Evolutionary conservation across 2,113 vertebrate species (phyloP).

Genomic region (Nothobranchius kuhntae): DNA sequence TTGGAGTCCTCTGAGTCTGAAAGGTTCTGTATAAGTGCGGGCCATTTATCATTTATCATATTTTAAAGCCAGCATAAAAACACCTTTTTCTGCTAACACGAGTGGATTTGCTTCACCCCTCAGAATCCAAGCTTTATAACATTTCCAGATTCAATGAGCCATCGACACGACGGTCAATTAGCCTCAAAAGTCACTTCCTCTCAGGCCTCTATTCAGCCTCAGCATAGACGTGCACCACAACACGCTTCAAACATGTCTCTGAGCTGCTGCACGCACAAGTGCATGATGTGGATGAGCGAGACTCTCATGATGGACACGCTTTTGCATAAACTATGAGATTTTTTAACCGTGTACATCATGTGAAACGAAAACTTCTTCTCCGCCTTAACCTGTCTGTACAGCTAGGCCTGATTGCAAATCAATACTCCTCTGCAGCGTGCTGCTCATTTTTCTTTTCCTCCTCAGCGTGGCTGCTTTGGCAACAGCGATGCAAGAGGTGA

Average conservation of each 20-base stretch:
- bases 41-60: too few species aligned
- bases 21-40: too few species aligned
- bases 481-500: slow-evolving; percentile 49
- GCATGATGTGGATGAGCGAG: background rate
- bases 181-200: slow-evolving; percentile 9
- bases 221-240: slow-evolving; percentile 20
- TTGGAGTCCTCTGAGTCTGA: too few species aligned
- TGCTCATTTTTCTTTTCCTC: slow-evolving; percentile 19
- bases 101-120: background rate
- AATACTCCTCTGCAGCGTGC: slow-evolving; percentile 43
- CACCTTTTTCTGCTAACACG: background rate
- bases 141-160: slow-evolving; percentile 8
- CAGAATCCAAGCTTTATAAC: background rate
- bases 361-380: background rate
- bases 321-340: background rate
- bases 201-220: slow-evolving; percentile 11
- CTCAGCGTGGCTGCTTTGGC: slow-evolving; percentile 46
- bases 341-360: background rate
- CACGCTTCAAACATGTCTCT: background rate
- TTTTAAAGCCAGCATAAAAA: background rate
- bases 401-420: slow-evolving; percentile 49
- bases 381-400: slow-evolving; percentile 6
- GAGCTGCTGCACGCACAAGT: background rate
- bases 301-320: background rate
- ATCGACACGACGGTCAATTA: slow-evolving; percentile 13